Percentiles rank a stretch among this genome's conserved stretches.
Evolutionary conservation across 2,797 vertebrate genomes (phyloP).

Genomic region (Sebastes minor): DNA sequence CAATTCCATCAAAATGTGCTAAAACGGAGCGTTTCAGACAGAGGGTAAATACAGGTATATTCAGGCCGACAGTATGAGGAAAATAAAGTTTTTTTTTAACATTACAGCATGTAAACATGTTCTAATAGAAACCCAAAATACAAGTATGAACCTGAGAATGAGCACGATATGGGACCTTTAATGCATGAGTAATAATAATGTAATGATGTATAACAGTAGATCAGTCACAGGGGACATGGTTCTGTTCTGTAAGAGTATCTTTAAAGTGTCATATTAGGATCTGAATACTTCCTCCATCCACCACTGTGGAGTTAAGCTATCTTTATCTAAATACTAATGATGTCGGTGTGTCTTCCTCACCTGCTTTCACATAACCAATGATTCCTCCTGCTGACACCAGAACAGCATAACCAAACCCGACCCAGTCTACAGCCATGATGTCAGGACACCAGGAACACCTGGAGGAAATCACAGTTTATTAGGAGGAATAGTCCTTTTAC

Average conservation of each 20-base stretch:
- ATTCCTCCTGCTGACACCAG: conserved; percentile 87
- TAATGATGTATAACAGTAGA: neutral
- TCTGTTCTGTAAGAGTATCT: neutral
- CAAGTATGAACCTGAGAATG: too few relatives aligned
- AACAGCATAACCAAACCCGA: conserved; percentile 87
- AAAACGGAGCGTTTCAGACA: too few relatives aligned
- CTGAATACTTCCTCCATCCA: neutral
- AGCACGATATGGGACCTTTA: neutral
- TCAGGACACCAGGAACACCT: neutral
- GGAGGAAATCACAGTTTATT: neutral
- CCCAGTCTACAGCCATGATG: conserved; percentile 88
- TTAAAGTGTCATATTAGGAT: neutral
- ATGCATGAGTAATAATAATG: neutral
- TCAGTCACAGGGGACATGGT: neutral
- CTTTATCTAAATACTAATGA: neutral
- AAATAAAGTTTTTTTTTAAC: too few relatives aligned
- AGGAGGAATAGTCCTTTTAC: neutral
- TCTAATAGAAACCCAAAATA: too few relatives aligned
- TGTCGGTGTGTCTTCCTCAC: conserved; percentile 57
- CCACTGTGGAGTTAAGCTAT: neutral
- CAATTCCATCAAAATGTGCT: too few relatives aligned
- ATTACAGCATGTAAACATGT: too few relatives aligned
- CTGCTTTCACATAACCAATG: conserved; percentile 89
- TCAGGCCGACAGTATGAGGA: too few relatives aligned
- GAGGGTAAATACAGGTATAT: accelerated